Evolutionary conservation across 2,888 invertebrate species (phyloP).

Genomic region (Volucella inflata): DNA sequence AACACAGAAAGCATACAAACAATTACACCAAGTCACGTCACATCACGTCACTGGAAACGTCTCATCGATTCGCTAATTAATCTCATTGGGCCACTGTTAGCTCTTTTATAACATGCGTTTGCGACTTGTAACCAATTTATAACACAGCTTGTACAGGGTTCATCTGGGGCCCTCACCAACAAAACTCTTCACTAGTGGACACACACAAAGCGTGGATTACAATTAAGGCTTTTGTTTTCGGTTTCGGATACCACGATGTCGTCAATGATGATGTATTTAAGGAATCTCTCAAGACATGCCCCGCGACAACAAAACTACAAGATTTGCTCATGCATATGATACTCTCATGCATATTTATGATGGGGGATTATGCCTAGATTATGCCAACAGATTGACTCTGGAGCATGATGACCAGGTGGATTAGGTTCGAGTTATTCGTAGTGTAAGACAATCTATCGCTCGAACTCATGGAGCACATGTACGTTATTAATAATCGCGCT

Average conservation of each 20-base stretch:
- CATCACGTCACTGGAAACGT: not conserved
- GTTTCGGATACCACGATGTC: not conserved
- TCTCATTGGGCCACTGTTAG: slow-evolving; percentile 52
- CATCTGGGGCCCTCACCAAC: not conserved
- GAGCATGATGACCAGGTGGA: slow-evolving; percentile 20
- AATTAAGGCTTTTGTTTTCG: slow-evolving; percentile 29
- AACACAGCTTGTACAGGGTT: not conserved
- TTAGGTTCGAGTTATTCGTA: slow-evolving; percentile 20
- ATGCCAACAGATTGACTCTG: slow-evolving; percentile 30
- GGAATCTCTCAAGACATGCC: slow-evolving; percentile 18
- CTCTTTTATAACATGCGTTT: slow-evolving; percentile 50
- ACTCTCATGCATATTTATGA: slow-evolving; percentile 65
- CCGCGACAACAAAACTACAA: slow-evolving; percentile 34
- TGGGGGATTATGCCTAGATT: slow-evolving; percentile 23
- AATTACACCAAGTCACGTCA: no score
- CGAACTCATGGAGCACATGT: not conserved
- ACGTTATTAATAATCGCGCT: slow-evolving; percentile 41
- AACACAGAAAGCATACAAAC: slow-evolving; percentile 8
- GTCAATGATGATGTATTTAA: slow-evolving; percentile 42
- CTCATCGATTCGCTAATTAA: slow-evolving; percentile 68
- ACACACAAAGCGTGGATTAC: slow-evolving; percentile 2
- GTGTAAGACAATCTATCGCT: no score
- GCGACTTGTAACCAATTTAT: slow-evolving; percentile 64
- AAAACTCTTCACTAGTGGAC: no score
- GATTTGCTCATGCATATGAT: no score